These are phyloP conservation scores for Yponomeuta sedellus DNA, from an alignment of 2,888 invertebrate genomes.

Conservation along the genomic window DNA sequence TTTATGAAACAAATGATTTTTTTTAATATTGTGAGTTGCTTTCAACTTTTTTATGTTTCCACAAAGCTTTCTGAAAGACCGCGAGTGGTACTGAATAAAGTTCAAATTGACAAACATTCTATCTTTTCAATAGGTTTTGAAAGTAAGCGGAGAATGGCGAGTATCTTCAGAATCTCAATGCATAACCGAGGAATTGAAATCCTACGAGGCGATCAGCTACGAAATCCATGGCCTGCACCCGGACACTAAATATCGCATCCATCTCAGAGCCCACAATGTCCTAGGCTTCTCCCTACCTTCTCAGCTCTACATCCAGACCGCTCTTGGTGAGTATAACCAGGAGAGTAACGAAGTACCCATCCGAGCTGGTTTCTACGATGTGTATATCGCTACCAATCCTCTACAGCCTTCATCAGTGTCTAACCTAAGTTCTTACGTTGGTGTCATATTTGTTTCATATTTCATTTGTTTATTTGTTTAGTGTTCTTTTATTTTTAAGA, in stretches of 20 bases:
- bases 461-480: conserved; percentile 57
- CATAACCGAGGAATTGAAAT: conserved; percentile 76
- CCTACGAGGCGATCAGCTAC: conserved; percentile 78
- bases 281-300: conserved; percentile 89
- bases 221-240: conserved; percentile 83
- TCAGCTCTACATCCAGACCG: conserved; percentile 87
- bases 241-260: conserved; percentile 89
- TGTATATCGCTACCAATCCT: conserved; percentile 58
- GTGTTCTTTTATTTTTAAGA: conserved; percentile 16
- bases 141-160: conserved; percentile 82
- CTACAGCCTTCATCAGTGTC: conserved; percentile 35
- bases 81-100: too few relatives aligned
- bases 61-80: too few relatives aligned
- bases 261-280: conserved; percentile 89
- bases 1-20: too few relatives aligned
- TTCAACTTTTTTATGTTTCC: too few relatives aligned
- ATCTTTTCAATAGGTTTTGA: conserved; percentile 72
- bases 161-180: conserved; percentile 74
- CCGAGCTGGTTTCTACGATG: conserved; percentile 70
- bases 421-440: conserved; percentile 37
- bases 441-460: conserved; percentile 45
- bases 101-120: too few relatives aligned
- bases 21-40: too few relatives aligned
- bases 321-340: conserved; percentile 86
- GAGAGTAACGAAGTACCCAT: conserved; percentile 64